Evolutionary conservation across 30 jellyfish, hydroid and myxozoan genomes (phyloP), one percentile per base, ranked within the genome.

Genomic region (Clytia hemisphaerica): DNA sequence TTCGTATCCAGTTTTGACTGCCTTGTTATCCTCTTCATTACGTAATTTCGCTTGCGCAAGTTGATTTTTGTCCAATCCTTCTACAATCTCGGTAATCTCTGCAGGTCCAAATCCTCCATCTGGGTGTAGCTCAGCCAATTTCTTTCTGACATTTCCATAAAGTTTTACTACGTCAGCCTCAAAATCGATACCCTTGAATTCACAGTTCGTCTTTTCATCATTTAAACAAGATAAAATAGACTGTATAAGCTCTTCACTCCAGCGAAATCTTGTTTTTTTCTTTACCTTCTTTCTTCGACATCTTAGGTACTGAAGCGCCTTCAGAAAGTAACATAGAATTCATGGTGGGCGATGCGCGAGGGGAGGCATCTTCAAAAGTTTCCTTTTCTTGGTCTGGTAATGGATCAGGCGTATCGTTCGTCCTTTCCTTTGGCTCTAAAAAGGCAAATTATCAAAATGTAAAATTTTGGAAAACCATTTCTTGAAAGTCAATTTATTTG

Each of bases 101-200:
- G 16, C 75, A 5, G 75, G 82, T 44, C 82, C 91, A 77, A 63
- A 64, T 58, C 38, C 35, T 63, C 60, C 91, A 25, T 55, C 32
- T 36, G 75, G 78, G 67, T 26, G 66, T 54, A 45, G 38, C 22
- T 69, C 2, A 9, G 91, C 74, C 91, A 77, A 63, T 60, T 3
- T 5, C 44, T 47, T 35, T 21, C 82, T 32, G 67, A 75, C 18
- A 34, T 75, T 73, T 46, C 50, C 80, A 40, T 76, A 76, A 10
- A 76, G 47, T 36, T 50, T 45, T 15, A 76, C 90, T 4, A 64
- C 67, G 32, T 76, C 81, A 12, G 80, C 48, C 75, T 76, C 75
- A 65, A 76, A 61, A 62, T 75, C 80, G 46, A 1, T 46, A 31
- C 80, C 88, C 34, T 75, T 57, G 27, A 1, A 62, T 33, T 75